Evolutionary conservation across 2,888 invertebrate genomes (phyloP), one percentile per base, ranked within the genome.

Genomic region (Rhimphoctona megacephalus): DNA sequence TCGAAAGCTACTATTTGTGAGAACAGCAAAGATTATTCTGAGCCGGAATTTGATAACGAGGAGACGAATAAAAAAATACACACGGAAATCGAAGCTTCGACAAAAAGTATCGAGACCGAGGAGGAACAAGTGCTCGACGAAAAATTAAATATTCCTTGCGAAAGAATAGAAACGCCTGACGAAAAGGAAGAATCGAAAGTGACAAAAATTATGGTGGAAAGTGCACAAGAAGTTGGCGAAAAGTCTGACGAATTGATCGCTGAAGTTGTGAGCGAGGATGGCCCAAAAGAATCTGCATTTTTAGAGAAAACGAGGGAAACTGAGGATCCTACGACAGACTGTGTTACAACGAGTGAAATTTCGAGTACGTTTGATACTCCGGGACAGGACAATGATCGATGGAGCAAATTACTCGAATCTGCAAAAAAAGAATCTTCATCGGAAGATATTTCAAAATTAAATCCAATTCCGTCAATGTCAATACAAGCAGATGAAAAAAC

Each of bases 401-500:
- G n/a, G 0, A 36, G n/a, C 19, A 46, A 74, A 33, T 39, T 30
- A n/a, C 46, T n/a, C 14, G 79, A 81, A 54, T 43, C 17, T 17
- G 19, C 43, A 17, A 49, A 43, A 17, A 72, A 73, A 39, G 57
- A 69, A 77, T 36, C 61, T 22, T 30, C 52, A 11, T 14, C 54
- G 57, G 69, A 78, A 14, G 73, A 69, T 36, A 69, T 19, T 73
- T 54, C 36, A 9, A 33, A 82, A 43, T 64, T 52, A 8, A 52
- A 49, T 1, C 14, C 33, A 36, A n/a, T 69, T 57, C 54, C n/a
- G 0, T 14, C 25, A 30, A 49, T 36, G 36, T 9, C 39, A 70
- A 54, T 54, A 64, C 69, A 54, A 52, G 19, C 67, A 54, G 79
- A 82, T 52, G 78, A 82, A 64, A 76, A 87, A 67, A 94, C 93